A percentile compares a stretch with the other conserved stretches of the same genome.
Conservation (phyloP, 2,113 vertebrate genomes). For the Neogobius melanostomus region DNA sequence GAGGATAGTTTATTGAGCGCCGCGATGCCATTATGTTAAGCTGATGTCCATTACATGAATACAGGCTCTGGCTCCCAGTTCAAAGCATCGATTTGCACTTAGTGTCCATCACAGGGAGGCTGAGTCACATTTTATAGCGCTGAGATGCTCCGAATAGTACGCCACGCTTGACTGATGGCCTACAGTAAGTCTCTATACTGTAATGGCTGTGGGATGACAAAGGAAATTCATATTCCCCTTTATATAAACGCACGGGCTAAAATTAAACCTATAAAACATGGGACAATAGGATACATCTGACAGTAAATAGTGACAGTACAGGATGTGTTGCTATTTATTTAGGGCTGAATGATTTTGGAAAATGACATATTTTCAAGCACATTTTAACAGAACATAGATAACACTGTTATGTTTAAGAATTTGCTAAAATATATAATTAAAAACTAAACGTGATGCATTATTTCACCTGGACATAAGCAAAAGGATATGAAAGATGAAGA, state of each 20-base stretch:
- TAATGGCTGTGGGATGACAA: background rate
- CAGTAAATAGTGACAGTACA: background rate
- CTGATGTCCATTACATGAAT: constrained; percentile 46
- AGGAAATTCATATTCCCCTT: background rate
- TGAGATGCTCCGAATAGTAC: constrained; percentile 4
- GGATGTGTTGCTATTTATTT: background rate
- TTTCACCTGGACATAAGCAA: too few species aligned
- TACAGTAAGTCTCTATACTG: background rate
- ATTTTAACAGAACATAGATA: too few species aligned
- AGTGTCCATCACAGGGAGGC: constrained; percentile 36
- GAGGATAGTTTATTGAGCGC: constrained; percentile 43
- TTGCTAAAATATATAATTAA: too few species aligned
- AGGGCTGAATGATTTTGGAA: too few species aligned
- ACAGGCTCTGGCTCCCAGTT: constrained; percentile 23
- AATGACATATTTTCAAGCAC: too few species aligned
- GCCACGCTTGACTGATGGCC: constrained; percentile 3
- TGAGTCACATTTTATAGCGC: constrained; percentile 10
- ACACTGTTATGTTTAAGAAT: too few species aligned
- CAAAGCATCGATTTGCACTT: constrained; percentile 42
- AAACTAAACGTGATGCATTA: too few species aligned
- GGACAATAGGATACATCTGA: background rate
- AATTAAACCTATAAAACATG: background rate
- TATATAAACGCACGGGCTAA: background rate
- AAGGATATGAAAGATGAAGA: too few species aligned
- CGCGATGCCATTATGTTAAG: constrained; percentile 46